Percentiles rank a stretch among this genome's conserved stretches.
These are phyloP conservation scores for Mallotus villosus DNA, from an alignment of 2,797 vertebrate species.

Conservation along the genomic window DNA sequence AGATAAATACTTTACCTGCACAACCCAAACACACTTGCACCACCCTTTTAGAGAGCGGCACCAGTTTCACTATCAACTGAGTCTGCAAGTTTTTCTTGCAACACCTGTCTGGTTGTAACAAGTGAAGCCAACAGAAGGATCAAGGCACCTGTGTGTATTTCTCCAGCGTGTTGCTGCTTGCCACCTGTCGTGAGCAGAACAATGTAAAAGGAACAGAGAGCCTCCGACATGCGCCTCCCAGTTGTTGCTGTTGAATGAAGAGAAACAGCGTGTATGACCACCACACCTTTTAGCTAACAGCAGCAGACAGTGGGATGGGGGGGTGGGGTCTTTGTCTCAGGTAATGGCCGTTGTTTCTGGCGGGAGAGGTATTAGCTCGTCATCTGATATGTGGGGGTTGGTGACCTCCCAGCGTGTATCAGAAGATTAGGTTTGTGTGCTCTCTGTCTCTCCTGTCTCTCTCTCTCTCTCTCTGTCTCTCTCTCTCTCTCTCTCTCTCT, in stretches of 20 bases:
- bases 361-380: constrained; percentile 30
- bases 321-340: constrained; percentile 18
- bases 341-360: background rate
- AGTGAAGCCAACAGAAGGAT: background rate
- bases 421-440: constrained; percentile 45
- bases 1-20: background rate
- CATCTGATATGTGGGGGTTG: constrained; percentile 49
- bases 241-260: constrained; percentile 32
- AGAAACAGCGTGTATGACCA: background rate
- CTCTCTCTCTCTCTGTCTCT: constrained; percentile 30
- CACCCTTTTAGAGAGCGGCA: background rate
- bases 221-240: background rate
- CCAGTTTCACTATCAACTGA: too few relatives aligned
- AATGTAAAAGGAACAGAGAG: background rate
- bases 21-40: background rate
- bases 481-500: constrained; percentile 13
- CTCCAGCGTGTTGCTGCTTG: constrained; percentile 16
- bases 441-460: constrained; percentile 30
- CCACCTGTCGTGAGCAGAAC: constrained; percentile 38
- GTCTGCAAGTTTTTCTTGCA: too few relatives aligned
- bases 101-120: background rate
- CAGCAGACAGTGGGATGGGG: background rate
- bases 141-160: background rate
- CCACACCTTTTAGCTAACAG: background rate
- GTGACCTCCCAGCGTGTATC: constrained; percentile 43